Conservation (phyloP, 2,888 invertebrate genomes). For the Chelonus formosanus region DNA sequence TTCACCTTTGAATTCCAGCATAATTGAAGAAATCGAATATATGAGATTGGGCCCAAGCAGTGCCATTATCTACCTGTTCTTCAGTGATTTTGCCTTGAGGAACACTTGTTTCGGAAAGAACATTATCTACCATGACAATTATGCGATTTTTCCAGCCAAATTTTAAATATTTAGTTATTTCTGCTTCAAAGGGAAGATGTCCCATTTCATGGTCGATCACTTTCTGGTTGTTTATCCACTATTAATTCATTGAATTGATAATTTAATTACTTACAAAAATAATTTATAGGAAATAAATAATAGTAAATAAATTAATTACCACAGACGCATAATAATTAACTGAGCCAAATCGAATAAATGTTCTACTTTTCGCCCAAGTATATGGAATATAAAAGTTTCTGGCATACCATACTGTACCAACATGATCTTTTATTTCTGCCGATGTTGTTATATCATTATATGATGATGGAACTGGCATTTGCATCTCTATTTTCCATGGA, state of each 20-base stretch:
- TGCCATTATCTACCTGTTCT: slow-evolving; percentile 70
- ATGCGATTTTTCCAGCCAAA: slow-evolving; percentile 79
- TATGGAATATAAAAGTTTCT: slow-evolving; percentile 85
- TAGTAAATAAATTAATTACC: slow-evolving; percentile 53
- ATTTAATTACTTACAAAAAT: background rate
- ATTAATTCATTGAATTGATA: slow-evolving; percentile 31
- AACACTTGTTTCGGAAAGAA: slow-evolving; percentile 83
- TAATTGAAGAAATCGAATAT: slow-evolving; percentile 98
- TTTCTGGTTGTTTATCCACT: slow-evolving; percentile 94
- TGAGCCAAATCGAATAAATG: slow-evolving; percentile 91
- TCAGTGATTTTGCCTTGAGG: slow-evolving; percentile 84
- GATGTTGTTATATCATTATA: slow-evolving; percentile 94
- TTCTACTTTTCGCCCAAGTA: slow-evolving; percentile 76
- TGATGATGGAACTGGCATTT: slow-evolving; percentile 96
- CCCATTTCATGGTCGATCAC: slow-evolving; percentile 89
- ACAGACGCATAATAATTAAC: slow-evolving; percentile 93
- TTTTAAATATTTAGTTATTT: slow-evolving; percentile 75
- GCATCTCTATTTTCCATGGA: slow-evolving; percentile 72
- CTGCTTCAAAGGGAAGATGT: slow-evolving; percentile 92
- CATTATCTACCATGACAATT: slow-evolving; percentile 95
- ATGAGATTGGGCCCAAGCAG: slow-evolving; percentile 77
- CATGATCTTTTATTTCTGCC: slow-evolving; percentile 82
- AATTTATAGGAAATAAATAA: slow-evolving; percentile 1
- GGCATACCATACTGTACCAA: slow-evolving; percentile 97
- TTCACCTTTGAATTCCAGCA: slow-evolving; percentile 86